Conservation (phyloP, 2,113 vertebrate species). For the Setophaga kirtlandii region DNA sequence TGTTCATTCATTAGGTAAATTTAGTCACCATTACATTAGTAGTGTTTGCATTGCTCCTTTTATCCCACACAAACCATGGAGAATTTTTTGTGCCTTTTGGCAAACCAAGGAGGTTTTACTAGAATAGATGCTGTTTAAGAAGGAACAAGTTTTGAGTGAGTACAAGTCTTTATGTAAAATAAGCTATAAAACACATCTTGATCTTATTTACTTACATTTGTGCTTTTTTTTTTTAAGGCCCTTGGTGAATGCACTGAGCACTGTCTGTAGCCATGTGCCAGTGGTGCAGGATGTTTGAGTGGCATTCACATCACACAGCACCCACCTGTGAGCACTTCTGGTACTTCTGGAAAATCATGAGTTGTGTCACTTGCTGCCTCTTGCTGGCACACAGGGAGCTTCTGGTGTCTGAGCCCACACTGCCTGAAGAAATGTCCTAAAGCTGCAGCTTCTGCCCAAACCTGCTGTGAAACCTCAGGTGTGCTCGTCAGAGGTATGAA, state of each 20-base stretch:
- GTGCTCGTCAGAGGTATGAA: background rate
- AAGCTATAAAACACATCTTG: background rate
- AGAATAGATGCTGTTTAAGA: background rate
- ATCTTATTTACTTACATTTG: background rate
- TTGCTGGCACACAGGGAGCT: background rate
- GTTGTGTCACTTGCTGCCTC: background rate
- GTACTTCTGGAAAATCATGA: background rate
- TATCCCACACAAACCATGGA: accelerated
- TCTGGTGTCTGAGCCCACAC: background rate
- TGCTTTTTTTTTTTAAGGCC: background rate
- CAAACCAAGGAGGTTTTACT: background rate
- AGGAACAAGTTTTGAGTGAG: background rate
- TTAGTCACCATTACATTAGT: background rate
- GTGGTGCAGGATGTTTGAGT: background rate
- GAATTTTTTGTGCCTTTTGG: background rate
- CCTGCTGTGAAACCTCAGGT: background rate
- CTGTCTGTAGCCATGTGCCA: background rate
- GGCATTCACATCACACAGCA: background rate
- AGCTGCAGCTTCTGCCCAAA: background rate
- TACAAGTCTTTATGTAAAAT: background rate
- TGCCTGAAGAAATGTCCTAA: background rate
- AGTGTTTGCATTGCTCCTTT: background rate
- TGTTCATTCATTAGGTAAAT: background rate
- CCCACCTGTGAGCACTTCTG: background rate
- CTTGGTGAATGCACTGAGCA: accelerated